Base-by-base conservation (phyloP, 2,888 invertebrate species). In the Tipula unca region DNA sequence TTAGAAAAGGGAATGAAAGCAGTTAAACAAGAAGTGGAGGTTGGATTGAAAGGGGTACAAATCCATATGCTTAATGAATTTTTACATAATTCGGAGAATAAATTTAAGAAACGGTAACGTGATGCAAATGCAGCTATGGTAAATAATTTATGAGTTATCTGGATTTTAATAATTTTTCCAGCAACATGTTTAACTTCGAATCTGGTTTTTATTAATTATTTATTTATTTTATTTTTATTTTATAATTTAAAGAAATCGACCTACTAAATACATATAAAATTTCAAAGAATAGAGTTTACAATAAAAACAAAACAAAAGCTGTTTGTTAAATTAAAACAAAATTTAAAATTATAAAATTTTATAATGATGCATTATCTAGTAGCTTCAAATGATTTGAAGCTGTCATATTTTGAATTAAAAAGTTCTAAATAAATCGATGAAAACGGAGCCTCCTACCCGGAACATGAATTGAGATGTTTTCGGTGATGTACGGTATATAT, bases 1-100 rank as follows among this genome's bases (percentile, higher is more conserved):
- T 91, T 99, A 88, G 98, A 98, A 89, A 98, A 98, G 89, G 98
- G 98, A 85, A 99, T 99, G 98, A 98, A 98, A 89, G 92, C 95
- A 89, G 97, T 96, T n/a, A 93, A 95, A 88, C 95, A 95, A 89
- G 98, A 98, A 91, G 94, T 94, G 84, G 95, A 96, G 86, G 91
- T 95, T 39, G 93, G 96, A 85, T 94, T 94, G 0, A 94, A 95
- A 88, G 93, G 94, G 87, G 92, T 93, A 84, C 94, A 94, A 89
- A 93, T 93, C 88, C 93, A 94, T 87, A 95, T 96, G 85, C 91
- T 96, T 86, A 92, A 94, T 87, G 97, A 97, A 91, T 98, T 98
- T 91, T 92, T 98, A 84, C 93, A 93, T 87, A 96, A 95, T 90
- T 95, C 96, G 0, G 96, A 96, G 89, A 97, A 97, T 87, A 96